phyloP scores from a whole-genome alignment of 2,888 invertebrate genomes.

The Leucozona laternaria region DNA sequence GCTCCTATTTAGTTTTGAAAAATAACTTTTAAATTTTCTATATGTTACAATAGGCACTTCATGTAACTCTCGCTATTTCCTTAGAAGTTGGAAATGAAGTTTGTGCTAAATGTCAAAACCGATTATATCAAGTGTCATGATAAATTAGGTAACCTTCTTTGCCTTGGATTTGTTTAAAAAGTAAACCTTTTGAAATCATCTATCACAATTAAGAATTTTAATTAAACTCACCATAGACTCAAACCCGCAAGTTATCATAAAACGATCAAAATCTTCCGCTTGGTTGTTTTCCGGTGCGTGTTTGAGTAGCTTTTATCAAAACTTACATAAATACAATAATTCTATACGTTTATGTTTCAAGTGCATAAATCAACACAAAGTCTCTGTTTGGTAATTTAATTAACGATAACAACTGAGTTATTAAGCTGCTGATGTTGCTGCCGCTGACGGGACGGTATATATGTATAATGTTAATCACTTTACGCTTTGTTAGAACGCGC shows the following conservation, averaged over 20 bases:
- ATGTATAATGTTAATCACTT: conserved; percentile 45
- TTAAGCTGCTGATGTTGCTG: conserved; percentile 40
- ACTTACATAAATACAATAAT: neutral
- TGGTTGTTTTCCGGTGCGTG: conserved; percentile 32
- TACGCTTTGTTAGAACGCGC: conserved; percentile 30
- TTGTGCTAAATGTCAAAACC: no score
- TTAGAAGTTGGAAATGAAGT: no score
- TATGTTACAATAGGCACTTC: no score
- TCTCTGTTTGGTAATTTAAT: conserved; percentile 62
- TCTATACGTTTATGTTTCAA: conserved; percentile 40
- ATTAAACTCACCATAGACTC: neutral
- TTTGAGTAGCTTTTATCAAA: conserved; percentile 32
- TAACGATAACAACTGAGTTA: conserved; percentile 57
- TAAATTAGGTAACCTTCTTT: no score
- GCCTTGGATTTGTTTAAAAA: no score
- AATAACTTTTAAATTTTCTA: no score
- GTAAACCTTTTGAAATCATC: neutral
- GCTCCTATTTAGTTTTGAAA: no score
- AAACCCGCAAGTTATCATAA: neutral
- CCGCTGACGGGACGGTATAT: neutral
- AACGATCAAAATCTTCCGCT: conserved; percentile 6
- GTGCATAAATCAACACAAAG: conserved; percentile 54
- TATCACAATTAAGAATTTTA: neutral
- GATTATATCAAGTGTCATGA: no score
- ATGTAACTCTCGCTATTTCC: no score